Percentiles rank a stretch among this genome's conserved stretches.
Evolutionary conservation across 2,888 invertebrate genomes (phyloP).

Genomic region (Invenusta paracnida): DNA sequence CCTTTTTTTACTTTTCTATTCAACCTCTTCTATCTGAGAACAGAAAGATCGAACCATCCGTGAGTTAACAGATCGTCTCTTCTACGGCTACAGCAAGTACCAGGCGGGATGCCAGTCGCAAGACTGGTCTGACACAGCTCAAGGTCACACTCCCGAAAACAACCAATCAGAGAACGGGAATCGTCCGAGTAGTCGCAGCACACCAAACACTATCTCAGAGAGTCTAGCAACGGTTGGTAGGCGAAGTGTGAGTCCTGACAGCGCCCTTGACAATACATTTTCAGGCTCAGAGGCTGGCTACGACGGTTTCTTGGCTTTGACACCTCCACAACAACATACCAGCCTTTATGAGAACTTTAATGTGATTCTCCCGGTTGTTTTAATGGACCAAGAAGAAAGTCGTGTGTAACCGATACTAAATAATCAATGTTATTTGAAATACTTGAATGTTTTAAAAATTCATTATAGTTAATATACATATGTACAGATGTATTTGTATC

Average conservation of each 20-base stretch:
- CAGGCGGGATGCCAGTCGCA: neutral
- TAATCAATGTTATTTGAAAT: too few species aligned
- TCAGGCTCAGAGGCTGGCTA: neutral
- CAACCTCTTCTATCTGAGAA: too few species aligned
- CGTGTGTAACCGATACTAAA: too few species aligned
- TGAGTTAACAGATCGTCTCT: neutral
- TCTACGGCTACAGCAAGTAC: neutral
- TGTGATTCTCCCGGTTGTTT: too few species aligned
- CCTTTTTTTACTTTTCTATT: neutral
- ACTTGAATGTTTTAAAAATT: too few species aligned
- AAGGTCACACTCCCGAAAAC: neutral
- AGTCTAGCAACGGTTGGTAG: neutral
- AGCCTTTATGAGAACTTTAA: too few species aligned
- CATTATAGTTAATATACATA: too few species aligned
- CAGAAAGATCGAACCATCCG: neutral
- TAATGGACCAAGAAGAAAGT: too few species aligned
- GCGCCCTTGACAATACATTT: neutral
- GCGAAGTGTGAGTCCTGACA: slow-evolving; percentile 7
- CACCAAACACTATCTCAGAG: neutral
- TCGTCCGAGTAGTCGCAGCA: neutral
- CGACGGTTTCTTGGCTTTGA: neutral
- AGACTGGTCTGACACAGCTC: neutral
- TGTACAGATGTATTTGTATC: too few species aligned
- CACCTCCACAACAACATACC: too few species aligned
- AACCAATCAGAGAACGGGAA: neutral